Base-by-base conservation (phyloP, 2,797 vertebrate genomes). In the Myotis daubentonii region DNA sequence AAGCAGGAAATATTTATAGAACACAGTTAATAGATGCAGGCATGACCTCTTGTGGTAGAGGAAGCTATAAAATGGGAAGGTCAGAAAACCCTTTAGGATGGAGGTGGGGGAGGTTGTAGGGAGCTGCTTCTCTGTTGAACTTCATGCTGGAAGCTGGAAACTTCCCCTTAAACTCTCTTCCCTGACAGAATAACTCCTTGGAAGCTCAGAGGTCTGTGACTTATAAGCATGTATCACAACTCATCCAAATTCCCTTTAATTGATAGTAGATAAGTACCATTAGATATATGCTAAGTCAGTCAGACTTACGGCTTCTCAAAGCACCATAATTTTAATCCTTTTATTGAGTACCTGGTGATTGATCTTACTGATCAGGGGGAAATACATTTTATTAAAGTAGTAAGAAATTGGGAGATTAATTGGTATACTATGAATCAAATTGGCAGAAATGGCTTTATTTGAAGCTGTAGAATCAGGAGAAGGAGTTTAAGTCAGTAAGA, bases 1-100 rank as follows among this genome's bases (percentile, higher is more conserved):
- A 79, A 83, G 10, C n/a, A 62, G 41, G 60, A 41, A 84, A 20
- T 23, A 62, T 13, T 88, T 80, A 12, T 10, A 88, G 51, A 90
- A 65, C 22, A 57, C 10, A 13, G 15, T 84, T n/a, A 87, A 75
- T 55, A 97, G 86, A 91, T 36, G 30, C 47, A 96, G 89, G 53
- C 51, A 86, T 90, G 93, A 94, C 55, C 91, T 89, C 86, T 93
- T 87, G 83, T 84, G 71, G 75, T 57, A 78, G 47, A 76, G 38
- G 53, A 79, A 44, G n/a, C 71, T 79, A 0, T 57, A 65, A 17
- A 25, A 65, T 2, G 4, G 10, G 28, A 90, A 93, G 10, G 36
- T 76, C 57, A 51, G 66, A 62, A 94, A 79, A 75, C 78, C 20
- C 20, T 79, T 28, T 49, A 23, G 20, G 13, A 2, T 78, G n/a